phyloP scores from a whole-genome alignment of 2,888 invertebrate genomes.

The Acanthacorydalis orientalis region DNA sequence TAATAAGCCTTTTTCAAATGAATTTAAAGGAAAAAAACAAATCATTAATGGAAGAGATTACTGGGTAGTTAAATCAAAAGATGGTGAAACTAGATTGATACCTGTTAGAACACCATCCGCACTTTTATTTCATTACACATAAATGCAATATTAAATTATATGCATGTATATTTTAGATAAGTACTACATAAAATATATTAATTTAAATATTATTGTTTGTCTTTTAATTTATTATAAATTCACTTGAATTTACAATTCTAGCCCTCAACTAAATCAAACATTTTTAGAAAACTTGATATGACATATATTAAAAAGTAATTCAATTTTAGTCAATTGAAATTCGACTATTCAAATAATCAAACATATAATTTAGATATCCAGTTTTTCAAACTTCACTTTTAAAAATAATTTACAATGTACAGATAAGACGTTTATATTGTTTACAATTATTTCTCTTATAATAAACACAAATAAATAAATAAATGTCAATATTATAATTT shows the following conservation, averaged over 20 bases:
- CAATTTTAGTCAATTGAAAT: too few relatives aligned
- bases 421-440: slow-evolving; percentile 2
- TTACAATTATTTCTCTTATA: not conserved
- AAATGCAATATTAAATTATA: slow-evolving; percentile 12
- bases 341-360: too few relatives aligned
- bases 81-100: slow-evolving; percentile 48
- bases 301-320: too few relatives aligned
- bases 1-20: slow-evolving; percentile 21
- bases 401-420: not conserved
- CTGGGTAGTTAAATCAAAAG: slow-evolving; percentile 42
- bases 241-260: too few relatives aligned
- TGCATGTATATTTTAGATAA: not conserved
- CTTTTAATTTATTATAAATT: not conserved
- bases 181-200: not conserved
- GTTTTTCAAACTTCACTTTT: too few relatives aligned
- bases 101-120: slow-evolving; percentile 63
- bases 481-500: too few relatives aligned
- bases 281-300: too few relatives aligned
- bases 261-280: too few relatives aligned
- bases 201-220: not conserved
- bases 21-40: slow-evolving; percentile 23
- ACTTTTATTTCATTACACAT: slow-evolving; percentile 47
- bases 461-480: too few relatives aligned
- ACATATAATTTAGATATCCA: too few relatives aligned
- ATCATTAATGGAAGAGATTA: slow-evolving; percentile 64